These are phyloP conservation scores for Equus przewalskii DNA, from an alignment of 2,113 vertebrate species.

Conservation along the genomic window DNA sequence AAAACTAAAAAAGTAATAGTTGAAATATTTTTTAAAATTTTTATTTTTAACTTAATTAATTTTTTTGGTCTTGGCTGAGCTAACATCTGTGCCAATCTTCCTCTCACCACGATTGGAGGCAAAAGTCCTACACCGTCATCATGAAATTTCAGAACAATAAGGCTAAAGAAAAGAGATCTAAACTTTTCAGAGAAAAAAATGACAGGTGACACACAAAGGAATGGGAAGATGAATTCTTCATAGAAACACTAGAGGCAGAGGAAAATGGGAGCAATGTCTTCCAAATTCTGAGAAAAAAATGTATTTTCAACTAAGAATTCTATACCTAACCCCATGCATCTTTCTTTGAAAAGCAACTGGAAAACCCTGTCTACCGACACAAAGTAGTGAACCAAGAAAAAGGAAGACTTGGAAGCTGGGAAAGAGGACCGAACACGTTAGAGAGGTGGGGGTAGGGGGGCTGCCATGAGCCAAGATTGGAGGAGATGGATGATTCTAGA, in stretches of 20 bases:
- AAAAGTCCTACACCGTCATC: neutral
- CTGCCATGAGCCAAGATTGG: fast-evolving
- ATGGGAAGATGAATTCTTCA: neutral
- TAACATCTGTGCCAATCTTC: too few relatives aligned
- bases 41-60: too few relatives aligned
- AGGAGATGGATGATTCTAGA: neutral
- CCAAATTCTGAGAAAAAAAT: neutral
- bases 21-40: neutral
- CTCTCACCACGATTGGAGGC: neutral
- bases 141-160: neutral
- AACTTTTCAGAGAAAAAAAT: neutral
- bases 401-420: neutral
- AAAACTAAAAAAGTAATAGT: neutral
- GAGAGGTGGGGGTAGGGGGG: neutral
- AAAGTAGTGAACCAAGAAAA: neutral
- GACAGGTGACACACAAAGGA: neutral
- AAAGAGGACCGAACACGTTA: neutral
- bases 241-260: neutral
- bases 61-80: too few relatives aligned
- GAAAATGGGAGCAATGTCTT: neutral
- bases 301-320: neutral
- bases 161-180: neutral
- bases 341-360: neutral
- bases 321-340: neutral
- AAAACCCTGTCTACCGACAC: neutral